Conservation (phyloP, 2,888 invertebrate genomes). For the Heterodera filipjevi region DNA sequence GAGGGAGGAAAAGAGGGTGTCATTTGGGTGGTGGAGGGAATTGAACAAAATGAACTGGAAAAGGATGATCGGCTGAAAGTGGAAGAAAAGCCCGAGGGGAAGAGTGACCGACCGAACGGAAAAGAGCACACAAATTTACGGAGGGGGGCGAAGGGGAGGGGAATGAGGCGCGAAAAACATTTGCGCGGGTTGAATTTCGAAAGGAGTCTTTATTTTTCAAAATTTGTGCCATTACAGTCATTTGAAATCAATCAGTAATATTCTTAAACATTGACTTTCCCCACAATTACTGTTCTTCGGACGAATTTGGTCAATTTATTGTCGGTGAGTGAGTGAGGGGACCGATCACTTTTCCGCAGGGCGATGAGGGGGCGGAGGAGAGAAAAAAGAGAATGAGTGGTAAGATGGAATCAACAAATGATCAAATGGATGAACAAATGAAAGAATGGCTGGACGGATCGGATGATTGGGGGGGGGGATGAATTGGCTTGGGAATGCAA, state of each 20-base stretch:
- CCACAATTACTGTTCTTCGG: not conserved
- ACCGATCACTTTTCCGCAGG: not conserved
- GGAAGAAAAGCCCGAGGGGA: not conserved
- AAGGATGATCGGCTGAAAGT: not conserved
- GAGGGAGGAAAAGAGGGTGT: not conserved
- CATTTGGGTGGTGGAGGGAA: not conserved
- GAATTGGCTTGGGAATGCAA: conserved; percentile 5
- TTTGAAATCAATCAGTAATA: no score
- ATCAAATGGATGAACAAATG: conserved; percentile 4
- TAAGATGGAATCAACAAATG: conserved; percentile 1
- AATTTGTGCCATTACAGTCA: not conserved
- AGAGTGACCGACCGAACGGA: not conserved
- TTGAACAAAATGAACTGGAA: not conserved
- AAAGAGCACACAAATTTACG: not conserved
- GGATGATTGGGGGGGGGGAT: not conserved
- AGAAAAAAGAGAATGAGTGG: not conserved
- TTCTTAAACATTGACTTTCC: not conserved
- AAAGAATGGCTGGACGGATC: not conserved
- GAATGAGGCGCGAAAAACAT: not conserved
- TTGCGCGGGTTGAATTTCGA: not conserved
- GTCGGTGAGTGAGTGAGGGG: not conserved
- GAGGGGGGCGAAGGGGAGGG: not conserved
- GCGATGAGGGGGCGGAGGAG: not conserved
- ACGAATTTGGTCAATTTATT: not conserved
- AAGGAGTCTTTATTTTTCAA: not conserved